Evolutionary conservation across 2,888 invertebrate genomes (phyloP), one percentile per base, ranked within the genome.

Genomic region (Morpho achilles): DNA sequence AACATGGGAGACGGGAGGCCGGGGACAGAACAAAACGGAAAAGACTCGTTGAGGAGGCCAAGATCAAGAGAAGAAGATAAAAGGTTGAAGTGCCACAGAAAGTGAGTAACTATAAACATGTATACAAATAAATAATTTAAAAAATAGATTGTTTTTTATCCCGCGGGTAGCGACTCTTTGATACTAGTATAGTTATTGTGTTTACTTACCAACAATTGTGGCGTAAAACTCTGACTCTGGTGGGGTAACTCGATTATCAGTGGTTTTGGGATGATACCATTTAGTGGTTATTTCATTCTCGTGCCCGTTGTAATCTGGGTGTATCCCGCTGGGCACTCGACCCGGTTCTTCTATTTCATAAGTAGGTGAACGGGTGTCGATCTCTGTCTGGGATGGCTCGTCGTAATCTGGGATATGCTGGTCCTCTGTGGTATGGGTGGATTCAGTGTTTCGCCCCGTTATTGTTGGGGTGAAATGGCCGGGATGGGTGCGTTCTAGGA

Each of bases 211-310:
- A 68, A 90, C 87, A 67, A 90, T 84, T 67, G 89, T 89, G 43
- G 89, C 89, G 61, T 86, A 88, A 72, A 89, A 89, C 63, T 90
- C 89, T 0, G 89, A 89, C 59, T 89, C 89, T 0, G 88, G 89
- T 1, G 87, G 88, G 2, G 87, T 87, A 2, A 89, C 88, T 57
- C 88, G 78, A 58, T 85, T 88, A 58, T 89, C 89, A 0, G 89
- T 88, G 0, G 87, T 80, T 69, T 89, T 90, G 8, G 89, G 89
- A 57, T 87, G 84, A 59, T 88, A 87, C 87, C 88, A 88, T 60
- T 88, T 89, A 0, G 89, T 89, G 0, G 89, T 89, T 3, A 84
- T 83, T 46, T 89, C 87, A 48, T 77, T 77, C 46, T 82, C 84
- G 45, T 83, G 87, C 6, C 84, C 87, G n/a, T 88, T 87, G 60